Evolutionary conservation across 2,113 vertebrate genomes (phyloP), one percentile per base, ranked within the genome.

Genomic region (Stercorarius parasiticus): DNA sequence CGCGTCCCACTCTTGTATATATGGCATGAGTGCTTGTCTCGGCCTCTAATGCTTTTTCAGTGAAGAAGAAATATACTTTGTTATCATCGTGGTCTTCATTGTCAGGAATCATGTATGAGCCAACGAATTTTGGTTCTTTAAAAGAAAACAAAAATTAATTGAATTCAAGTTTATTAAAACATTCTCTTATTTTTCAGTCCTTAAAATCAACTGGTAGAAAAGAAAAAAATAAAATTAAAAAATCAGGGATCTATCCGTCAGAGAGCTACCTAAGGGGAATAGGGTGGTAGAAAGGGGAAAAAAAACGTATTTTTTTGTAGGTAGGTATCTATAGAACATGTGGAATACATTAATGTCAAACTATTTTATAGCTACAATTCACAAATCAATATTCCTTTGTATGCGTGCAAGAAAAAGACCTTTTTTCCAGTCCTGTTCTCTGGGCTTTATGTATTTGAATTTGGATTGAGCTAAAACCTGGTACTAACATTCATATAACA

Each of bases 31-130:
- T 97, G 9, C 89, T 98, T 36, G 98, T 98, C 74, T 99, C 99
- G 0, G 98, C 97, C 47, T 99, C 98, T 73, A 98, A 72, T 20
- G 99, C 99, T 93, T 98, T 99, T 96, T 99, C 99, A 27, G 99
- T 99, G 91, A 99, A 99, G 98, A 99, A 99, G 97, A 99, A 99
- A 97, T 99, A 99, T 5, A 99, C 98, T 97, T 99, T 99, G 92
- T 99, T 99, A 92, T 99, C 99, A 26, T 99, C 99, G 0, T 96
- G 98, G 95, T 99, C 99, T 71, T 99, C 99, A 15, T 99, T 99
- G 96, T 99, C 99, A 34, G 99, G 99, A 90, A 99, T 99, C 97
- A 99, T 97, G 32, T 98, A 98, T 4, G 99, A 99, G 29, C 98
- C 99, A 86, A 99, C 98, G 26, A 99, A 99, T 97, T 99, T 99